Evolutionary conservation across 2,888 invertebrate species (phyloP), one percentile per base, ranked within the genome.

Genomic region (Agrochola macilenta): DNA sequence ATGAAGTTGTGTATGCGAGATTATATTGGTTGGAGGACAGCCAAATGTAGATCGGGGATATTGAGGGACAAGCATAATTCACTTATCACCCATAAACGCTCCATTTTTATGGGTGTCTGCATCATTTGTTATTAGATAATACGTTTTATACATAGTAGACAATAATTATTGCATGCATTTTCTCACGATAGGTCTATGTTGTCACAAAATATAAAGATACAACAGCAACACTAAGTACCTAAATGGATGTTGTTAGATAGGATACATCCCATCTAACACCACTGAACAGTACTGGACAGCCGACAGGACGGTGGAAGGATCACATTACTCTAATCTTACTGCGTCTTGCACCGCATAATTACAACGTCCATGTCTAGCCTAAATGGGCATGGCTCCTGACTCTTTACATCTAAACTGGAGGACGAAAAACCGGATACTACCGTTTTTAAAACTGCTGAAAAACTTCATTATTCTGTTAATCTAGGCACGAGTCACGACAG

Each of bases 41-140:
- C 94, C 93, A 94, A 93, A 87, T 88, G 87, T 90, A 87, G 88
- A 89, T 89, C 82, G 86, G 78, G 77, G 81, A 81, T 89, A 90
- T 90, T 84, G 88, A 90, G 88, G 89, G 84, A 87, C 79, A 78
- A 71, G 52, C 77, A 89, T 89, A 89, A 91, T 89, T 90, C 89
- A 89, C 87, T 84, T 84, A 83, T 84, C 85, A 87, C 76, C 81
- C 77, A 81, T 80, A 86, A 89, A 87, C 60, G 81, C 43, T 81
- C 60, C 71, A 80, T 87, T 83, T 81, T 81, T 83, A 84, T 78
- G 81, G 78, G 66, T 71, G 64, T 81, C 77, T 52, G 72, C 76
- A 57, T 74, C 81, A 75, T 83, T 83, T 46, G 70, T 69, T 79
- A 64, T 72, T 54, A 69, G 26, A 81, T 74, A 65, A 78, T 65